These are phyloP conservation scores for Setipinna tenuifilis DNA, from an alignment of 2,797 vertebrate genomes.

Conservation along the genomic window DNA sequence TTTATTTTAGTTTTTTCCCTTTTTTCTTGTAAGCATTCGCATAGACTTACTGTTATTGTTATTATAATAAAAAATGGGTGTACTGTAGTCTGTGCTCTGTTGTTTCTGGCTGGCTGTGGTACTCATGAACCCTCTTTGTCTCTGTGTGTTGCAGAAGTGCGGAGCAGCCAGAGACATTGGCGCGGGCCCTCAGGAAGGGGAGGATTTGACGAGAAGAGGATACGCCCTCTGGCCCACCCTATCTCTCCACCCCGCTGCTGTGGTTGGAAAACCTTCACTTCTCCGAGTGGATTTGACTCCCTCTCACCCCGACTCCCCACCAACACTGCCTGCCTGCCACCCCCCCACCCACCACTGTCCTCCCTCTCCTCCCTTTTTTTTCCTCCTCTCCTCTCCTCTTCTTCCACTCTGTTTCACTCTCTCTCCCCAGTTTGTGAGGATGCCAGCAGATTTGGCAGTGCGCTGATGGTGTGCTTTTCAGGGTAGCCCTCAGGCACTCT, in stretches of 20 bases:
- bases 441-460: slow-evolving; percentile 60
- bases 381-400: too few relatives aligned
- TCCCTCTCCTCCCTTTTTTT: too few relatives aligned
- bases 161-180: too few relatives aligned
- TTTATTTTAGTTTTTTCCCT: neutral
- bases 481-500: slow-evolving; percentile 51
- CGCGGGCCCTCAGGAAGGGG: neutral
- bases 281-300: slow-evolving; percentile 50
- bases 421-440: slow-evolving; percentile 26
- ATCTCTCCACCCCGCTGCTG: slow-evolving; percentile 2
- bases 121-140: slow-evolving; percentile 20
- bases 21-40: neutral
- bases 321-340: neutral
- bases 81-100: slow-evolving; percentile 8
- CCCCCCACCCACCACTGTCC: neutral
- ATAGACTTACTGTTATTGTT: neutral
- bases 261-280: slow-evolving; percentile 37
- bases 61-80: neutral
- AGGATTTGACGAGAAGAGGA: slow-evolving; percentile 9
- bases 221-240: neutral
- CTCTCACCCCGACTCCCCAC: neutral
- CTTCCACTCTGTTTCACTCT: neutral
- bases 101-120: slow-evolving; percentile 4
- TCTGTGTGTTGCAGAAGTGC: slow-evolving; percentile 65
- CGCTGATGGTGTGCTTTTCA: slow-evolving; percentile 73